These are phyloP conservation scores for Cinara cedri DNA, from an alignment of 2,888 invertebrate genomes.

Conservation along the genomic window DNA sequence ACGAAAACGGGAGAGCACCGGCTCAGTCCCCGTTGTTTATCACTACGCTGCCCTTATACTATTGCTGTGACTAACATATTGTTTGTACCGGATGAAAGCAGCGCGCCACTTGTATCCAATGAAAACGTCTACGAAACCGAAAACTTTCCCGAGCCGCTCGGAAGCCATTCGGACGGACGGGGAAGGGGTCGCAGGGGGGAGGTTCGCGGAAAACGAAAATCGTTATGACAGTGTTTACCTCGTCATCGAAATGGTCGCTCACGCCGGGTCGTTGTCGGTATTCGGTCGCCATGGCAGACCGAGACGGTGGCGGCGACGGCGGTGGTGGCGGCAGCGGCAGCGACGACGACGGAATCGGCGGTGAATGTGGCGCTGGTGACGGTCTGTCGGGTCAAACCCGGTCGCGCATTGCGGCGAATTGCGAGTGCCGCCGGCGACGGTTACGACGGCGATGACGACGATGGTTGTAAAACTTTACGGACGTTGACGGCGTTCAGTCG, in stretches of 20 bases:
- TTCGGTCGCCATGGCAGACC: slow-evolving; percentile 33
- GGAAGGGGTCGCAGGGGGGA: no score
- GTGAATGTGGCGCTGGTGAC: background rate
- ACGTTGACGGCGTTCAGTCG: background rate
- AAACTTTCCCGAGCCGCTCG: no score
- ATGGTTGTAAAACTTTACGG: background rate
- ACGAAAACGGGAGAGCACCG: no score
- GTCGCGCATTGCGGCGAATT: background rate
- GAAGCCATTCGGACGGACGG: no score
- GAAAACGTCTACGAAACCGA: no score
- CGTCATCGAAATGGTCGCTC: slow-evolving; percentile 47
- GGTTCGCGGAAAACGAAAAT: no score
- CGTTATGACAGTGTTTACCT: slow-evolving; percentile 15
- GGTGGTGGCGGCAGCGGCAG: background rate
- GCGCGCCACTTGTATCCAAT: no score
- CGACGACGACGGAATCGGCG: background rate
- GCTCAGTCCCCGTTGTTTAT: no score
- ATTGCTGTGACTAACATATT: no score
- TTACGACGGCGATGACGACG: background rate
- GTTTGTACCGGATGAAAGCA: no score
- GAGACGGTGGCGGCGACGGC: background rate
- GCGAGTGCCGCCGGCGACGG: background rate
- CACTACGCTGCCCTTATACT: no score
- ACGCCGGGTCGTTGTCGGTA: slow-evolving; percentile 44
- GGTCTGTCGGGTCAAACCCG: background rate